These are phyloP conservation scores for Drosophila cognata DNA, from an alignment of 2,888 invertebrate species.

Conservation along the genomic window DNA sequence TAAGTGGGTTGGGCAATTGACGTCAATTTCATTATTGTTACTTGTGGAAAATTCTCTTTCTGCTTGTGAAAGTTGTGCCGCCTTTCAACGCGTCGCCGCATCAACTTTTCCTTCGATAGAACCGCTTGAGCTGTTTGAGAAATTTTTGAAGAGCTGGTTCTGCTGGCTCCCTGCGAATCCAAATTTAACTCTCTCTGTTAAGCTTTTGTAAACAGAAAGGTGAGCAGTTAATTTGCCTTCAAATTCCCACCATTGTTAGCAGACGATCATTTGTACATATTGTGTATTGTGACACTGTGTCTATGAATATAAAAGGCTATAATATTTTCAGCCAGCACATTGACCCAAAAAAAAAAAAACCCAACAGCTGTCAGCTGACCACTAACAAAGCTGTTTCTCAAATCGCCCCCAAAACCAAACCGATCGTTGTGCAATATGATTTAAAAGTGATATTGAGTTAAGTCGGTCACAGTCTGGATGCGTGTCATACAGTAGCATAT, in stretches of 20 bases:
- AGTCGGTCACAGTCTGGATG: constrained; percentile 40
- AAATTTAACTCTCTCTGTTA: constrained; percentile 23
- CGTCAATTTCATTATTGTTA: constrained; percentile 61
- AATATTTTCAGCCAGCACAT: constrained; percentile 27
- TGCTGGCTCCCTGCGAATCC: neutral
- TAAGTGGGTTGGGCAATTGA: constrained; percentile 57
- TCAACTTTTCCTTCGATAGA: constrained; percentile 49
- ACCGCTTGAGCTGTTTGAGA: constrained; percentile 32
- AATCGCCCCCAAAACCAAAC: constrained; percentile 8
- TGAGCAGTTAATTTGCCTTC: constrained; percentile 53
- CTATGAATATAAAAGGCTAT: constrained; percentile 13
- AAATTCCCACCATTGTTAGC: constrained; percentile 73
- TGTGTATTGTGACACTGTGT: constrained; percentile 30
- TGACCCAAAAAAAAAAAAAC: constrained; percentile 39
- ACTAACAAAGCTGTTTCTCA: constrained; percentile 42
- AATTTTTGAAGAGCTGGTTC: constrained; percentile 39
- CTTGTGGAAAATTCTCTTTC: constrained; percentile 65
- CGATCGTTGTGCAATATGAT: constrained; percentile 47
- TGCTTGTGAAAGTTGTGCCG: constrained; percentile 51
- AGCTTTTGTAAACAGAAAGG: constrained; percentile 66
- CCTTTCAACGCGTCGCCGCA: constrained; percentile 26
- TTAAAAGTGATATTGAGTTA: constrained; percentile 27
- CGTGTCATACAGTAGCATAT: constrained; percentile 4
- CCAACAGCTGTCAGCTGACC: constrained; percentile 42
- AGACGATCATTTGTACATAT: constrained; percentile 33